These are phyloP conservation scores for Argyrosomus japonicus DNA, from an alignment of 2,113 vertebrate species.

Conservation along the genomic window DNA sequence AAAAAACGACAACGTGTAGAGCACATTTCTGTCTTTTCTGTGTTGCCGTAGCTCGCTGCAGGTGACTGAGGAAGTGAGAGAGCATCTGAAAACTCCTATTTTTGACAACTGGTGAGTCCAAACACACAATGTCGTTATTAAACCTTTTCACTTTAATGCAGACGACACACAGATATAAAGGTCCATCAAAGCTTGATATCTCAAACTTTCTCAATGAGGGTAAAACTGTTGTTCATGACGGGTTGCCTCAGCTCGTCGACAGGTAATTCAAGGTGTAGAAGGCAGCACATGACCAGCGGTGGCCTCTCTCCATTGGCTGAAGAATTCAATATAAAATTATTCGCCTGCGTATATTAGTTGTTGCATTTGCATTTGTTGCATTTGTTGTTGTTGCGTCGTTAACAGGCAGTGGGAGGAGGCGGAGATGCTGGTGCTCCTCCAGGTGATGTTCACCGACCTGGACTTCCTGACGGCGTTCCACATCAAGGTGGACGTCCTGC, in stretches of 20 bases:
- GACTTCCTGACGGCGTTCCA: conserved; percentile 76
- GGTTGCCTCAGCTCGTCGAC: no score
- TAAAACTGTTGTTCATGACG: no score
- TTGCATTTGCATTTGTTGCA: no score
- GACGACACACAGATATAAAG: not conserved
- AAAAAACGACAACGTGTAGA: not conserved
- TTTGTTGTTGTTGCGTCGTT: not conserved
- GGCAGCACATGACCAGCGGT: no score
- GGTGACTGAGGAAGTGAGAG: conserved; percentile 75
- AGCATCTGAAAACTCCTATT: conserved; percentile 74
- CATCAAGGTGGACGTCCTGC: conserved; percentile 74
- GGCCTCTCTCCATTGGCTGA: no score
- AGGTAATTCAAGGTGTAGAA: no score
- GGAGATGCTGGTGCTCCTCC: conserved; percentile 81
- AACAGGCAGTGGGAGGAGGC: conserved; percentile 82
- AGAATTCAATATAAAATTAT: no score
- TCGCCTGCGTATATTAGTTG: no score
- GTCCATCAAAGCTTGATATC: not conserved
- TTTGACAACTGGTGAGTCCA: conserved; percentile 79
- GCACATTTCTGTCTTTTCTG: conserved; percentile 1
- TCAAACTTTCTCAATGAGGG: not conserved
- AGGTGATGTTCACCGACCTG: conserved; percentile 81
- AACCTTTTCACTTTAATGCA: not conserved
- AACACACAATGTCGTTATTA: not conserved
- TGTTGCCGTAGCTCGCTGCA: conserved; percentile 68